Base-by-base conservation (phyloP, 1,140 invertebrate genomes). In the Drosophila murphyi region DNA sequence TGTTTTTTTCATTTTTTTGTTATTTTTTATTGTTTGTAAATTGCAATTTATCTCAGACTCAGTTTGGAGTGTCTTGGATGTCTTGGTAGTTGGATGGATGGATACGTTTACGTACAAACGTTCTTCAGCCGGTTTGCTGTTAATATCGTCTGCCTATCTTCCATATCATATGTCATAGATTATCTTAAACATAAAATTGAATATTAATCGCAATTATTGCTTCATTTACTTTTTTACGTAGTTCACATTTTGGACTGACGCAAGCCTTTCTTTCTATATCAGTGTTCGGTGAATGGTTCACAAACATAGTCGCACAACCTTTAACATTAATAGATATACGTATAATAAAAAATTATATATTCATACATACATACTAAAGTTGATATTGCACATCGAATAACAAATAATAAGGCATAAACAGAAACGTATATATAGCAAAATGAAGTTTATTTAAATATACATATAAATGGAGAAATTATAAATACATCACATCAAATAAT, bases 401-500 rank as follows among this genome's bases (percentile, higher is more conserved):
- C 50, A 57, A 32, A 45, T 50, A 47, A 34, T 20, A 52, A 65
- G 29, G 41, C 7, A 70, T 60, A 72, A 47, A 51, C 5, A 73
- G 56, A 61, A 31, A 43, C 48, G 72, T 45, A 37, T 61, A 56
- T 69, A 68, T 62, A 76, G 76, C 68, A 87, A 89, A 89, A 83
- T 72, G 55, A 83, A 89, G 67, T 83, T 83, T 89, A 80, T 89
- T 89, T 80, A 75, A 80, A 59, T 73, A 54, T 76, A 72, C 72
- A 67, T 72, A 55, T 80, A 70, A 62, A 41, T 73, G 70, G 47
- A 86, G 55, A 89, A 89, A 89, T 89, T 89, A 89, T 89, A 89
- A 89, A 90, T 89, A 89, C 78, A 89, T 89, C 85, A 89, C 85
- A 89, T 89, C 78, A 85, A 88, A 88, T 88, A 88, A 88, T 88